Evolutionary conservation across 2,888 invertebrate species (phyloP).

Genomic region (Calameuta filiformis): DNA sequence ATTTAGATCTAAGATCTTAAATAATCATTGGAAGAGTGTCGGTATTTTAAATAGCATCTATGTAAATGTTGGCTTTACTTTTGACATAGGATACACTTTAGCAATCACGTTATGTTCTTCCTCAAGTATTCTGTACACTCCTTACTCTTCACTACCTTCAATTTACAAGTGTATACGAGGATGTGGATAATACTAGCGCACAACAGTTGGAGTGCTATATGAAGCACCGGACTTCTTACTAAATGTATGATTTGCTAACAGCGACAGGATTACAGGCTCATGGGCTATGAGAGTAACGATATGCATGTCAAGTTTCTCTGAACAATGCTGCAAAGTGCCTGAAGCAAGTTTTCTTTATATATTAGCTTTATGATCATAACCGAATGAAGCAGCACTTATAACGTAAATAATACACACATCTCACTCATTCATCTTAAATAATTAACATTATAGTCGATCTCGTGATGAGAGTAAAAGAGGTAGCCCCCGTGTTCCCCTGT

Average conservation of each 20-base stretch:
- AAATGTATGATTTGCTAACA: conserved; percentile 3
- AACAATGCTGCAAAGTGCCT: conserved; percentile 15
- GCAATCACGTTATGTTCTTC: too few relatives aligned
- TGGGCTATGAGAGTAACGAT: conserved; percentile 5
- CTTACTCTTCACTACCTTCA: too few relatives aligned
- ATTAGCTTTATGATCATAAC: conserved; percentile 18
- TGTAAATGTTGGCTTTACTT: too few relatives aligned
- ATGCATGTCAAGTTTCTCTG: conserved; percentile 13
- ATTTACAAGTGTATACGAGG: too few relatives aligned
- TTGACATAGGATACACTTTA: too few relatives aligned
- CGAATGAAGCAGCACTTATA: conserved; percentile 10
- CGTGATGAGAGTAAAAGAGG: background rate
- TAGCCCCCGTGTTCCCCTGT: background rate
- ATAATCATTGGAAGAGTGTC: too few relatives aligned
- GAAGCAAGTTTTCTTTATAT: conserved; percentile 16
- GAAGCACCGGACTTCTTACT: too few relatives aligned
- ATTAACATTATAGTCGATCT: background rate
- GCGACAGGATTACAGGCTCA: background rate
- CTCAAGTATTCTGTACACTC: too few relatives aligned
- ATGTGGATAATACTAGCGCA: too few relatives aligned
- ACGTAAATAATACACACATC: conserved; percentile 10
- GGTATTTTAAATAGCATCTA: too few relatives aligned
- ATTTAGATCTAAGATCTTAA: too few relatives aligned
- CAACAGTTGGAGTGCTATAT: too few relatives aligned
- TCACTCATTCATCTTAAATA: background rate